phyloP scores from a whole-genome alignment of 1,140 invertebrate genomes.

The honey bee (Apis mellifera) region Amel_HAv3.1 CM009936.2:14744001-14744500 shows the following conservation, averaged over 20 bases:
- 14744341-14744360: background rate
- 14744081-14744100: background rate
- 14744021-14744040: slow-evolving; percentile 9
- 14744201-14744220: background rate
- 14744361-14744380: background rate
- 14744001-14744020: background rate
- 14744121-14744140: slow-evolving; percentile 14
- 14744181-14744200: slow-evolving; percentile 66
- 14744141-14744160: slow-evolving; percentile 57
- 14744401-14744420: background rate
- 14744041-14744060: background rate
- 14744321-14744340: background rate
- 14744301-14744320: background rate
- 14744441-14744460: background rate
- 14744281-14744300: background rate
- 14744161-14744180: slow-evolving; percentile 66
- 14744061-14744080: slow-evolving; percentile 22
- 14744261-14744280: too few species aligned
- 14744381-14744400: background rate
- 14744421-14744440: background rate
- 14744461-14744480: too few species aligned
- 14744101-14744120: slow-evolving; percentile 30
- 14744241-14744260: background rate
- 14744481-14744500: too few species aligned
- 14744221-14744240: too few species aligned